Percentiles rank a stretch among this genome's conserved stretches.
These are phyloP conservation scores for Potamilus streckersoni DNA, from an alignment of 1,140 invertebrate species.

Conservation along the genomic window DNA sequence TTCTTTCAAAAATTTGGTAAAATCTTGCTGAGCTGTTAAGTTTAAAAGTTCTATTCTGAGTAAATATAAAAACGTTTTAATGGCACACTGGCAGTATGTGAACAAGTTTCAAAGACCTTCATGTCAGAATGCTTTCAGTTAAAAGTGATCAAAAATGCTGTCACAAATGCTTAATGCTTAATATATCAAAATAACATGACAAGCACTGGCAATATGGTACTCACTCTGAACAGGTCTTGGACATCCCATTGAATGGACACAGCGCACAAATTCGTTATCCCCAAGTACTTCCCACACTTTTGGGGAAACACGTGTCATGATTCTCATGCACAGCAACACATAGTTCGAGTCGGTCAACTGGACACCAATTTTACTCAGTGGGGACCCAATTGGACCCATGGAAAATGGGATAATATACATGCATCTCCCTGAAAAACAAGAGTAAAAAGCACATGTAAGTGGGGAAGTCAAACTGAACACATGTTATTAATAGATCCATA, in stretches of 20 bases:
- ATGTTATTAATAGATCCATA: too few relatives aligned
- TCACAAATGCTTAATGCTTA: too few relatives aligned
- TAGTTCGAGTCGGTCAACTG: slow-evolving; percentile 98
- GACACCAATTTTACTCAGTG: slow-evolving; percentile 96
- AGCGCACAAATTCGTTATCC: slow-evolving; percentile 72
- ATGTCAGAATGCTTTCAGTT: too few relatives aligned
- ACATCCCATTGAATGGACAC: slow-evolving; percentile 91
- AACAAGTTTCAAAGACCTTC: too few relatives aligned
- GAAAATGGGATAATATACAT: slow-evolving; percentile 99
- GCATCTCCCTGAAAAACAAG: slow-evolving; percentile 79
- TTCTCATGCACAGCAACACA: slow-evolving; percentile 89
- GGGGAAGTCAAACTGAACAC: not conserved
- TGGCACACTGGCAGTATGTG: too few relatives aligned
- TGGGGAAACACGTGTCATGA: slow-evolving; percentile 97
- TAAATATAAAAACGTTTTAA: too few relatives aligned
- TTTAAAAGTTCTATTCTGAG: too few relatives aligned
- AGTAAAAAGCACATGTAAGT: slow-evolving; percentile 5
- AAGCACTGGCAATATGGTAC: slow-evolving; percentile 7
- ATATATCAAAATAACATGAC: too few relatives aligned
- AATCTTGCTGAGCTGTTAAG: too few relatives aligned
- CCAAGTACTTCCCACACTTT: slow-evolving; percentile 70
- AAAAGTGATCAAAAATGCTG: too few relatives aligned
- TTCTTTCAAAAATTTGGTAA: too few relatives aligned
- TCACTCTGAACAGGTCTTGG: slow-evolving; percentile 59
- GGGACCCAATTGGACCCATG: slow-evolving; percentile 96